These are phyloP conservation scores for Chaetura pelagica DNA, from an alignment of 2,113 vertebrate genomes.

Conservation along the genomic window DNA sequence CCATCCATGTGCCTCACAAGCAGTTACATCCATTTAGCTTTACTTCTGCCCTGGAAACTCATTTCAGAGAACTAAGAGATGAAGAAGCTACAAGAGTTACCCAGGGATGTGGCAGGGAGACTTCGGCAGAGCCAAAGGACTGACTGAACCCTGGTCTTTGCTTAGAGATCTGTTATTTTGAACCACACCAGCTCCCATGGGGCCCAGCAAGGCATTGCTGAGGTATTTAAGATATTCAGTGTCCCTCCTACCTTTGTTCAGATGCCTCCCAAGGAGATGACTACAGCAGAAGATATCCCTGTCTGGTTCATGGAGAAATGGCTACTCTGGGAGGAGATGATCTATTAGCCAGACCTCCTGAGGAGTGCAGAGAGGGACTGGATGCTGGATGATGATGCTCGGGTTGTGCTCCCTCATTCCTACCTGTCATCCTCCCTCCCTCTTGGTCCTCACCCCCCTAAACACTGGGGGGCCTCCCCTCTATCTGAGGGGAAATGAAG, in stretches of 20 bases:
- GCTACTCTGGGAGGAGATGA: neutral
- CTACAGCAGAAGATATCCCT: neutral
- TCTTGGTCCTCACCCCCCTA: neutral
- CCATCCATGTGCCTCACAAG: fast-evolving
- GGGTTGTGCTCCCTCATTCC: neutral
- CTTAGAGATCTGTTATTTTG: neutral
- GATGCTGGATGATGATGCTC: neutral
- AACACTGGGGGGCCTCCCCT: neutral
- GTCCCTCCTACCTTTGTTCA: neutral
- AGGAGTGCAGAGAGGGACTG: no score
- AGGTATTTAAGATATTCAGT: neutral
- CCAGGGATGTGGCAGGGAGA: neutral
- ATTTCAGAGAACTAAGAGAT: neutral
- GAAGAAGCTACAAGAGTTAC: neutral
- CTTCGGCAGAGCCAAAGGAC: neutral
- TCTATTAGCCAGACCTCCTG: neutral
- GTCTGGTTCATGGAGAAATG: neutral
- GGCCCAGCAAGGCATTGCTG: neutral
- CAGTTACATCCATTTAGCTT: neutral
- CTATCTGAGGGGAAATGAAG: neutral
- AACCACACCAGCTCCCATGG: neutral
- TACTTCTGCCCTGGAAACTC: neutral
- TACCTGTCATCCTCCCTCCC: no score
- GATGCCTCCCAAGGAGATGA: neutral
- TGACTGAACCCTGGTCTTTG: neutral